Base-by-base conservation (phyloP, 2,888 invertebrate species). In the Chromoteleia sp. region DNA sequence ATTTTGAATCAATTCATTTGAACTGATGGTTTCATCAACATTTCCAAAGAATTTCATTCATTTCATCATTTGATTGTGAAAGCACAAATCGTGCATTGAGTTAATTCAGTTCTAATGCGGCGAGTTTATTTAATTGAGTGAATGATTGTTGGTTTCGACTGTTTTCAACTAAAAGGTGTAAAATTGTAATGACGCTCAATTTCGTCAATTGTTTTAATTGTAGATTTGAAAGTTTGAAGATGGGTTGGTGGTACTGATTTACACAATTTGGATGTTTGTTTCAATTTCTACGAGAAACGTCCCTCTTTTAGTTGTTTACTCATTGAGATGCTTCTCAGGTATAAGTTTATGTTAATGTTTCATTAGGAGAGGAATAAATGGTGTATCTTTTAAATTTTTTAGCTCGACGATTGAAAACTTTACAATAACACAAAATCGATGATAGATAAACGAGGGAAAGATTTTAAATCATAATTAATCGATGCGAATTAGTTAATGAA, bases 21-120 rank as follows among this genome's bases (percentile, higher is more conserved):
- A n/a, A n/a, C n/a, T n/a, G n/a, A n/a, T n/a, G n/a, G n/a, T n/a
- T 25, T 25, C 2, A 25, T 25, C 5, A 2, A 25, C 2, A 5
- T 4, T 25, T 25, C 25, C 2, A 25, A 25, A 25, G 25, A 25
- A n/a, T n/a, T 25, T 6, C 25, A 2, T 25, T 5, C 5, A 33
- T 33, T 4, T 33, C 10, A 1, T 10, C 39, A 15, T 43, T 14
- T 19, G 25, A 30, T 61, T 14, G 12, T 19, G 33, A 25, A 33
- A 43, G 39, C 14, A 19, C 43, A 48, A 56, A 30, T 12, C 36
- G 0, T 7, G 19, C 15, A 41, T 67, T 43, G 21, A 56, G 43
- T 56, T 68, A 56, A 68, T 68, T 54, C 15, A 68, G 21, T 45
- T 68, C 45, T 68, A 68, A 68, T 29, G 33, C 15, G 67, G 17